These are phyloP conservation scores for Mactra quadrangularis DNA, from an alignment of 1,140 invertebrate genomes.

Conservation along the genomic window DNA sequence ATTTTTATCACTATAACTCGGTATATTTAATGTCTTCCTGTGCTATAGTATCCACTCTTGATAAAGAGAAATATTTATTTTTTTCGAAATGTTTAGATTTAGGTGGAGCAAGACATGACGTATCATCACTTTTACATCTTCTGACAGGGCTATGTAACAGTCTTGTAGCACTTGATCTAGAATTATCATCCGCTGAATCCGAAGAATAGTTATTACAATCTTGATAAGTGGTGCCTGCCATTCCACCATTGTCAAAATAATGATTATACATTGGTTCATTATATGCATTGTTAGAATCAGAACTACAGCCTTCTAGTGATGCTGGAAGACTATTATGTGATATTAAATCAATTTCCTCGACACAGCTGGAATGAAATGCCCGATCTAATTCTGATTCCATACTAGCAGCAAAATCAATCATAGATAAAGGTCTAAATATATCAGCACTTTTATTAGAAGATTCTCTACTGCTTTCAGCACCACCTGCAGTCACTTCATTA, in stretches of 20 bases:
- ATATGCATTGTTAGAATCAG: conserved; percentile 13
- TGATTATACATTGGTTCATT: conserved; percentile 45
- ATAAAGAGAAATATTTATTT: conserved; percentile 45
- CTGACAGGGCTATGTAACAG: conserved; percentile 31
- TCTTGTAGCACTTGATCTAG: not conserved
- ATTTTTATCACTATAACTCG: too few species aligned
- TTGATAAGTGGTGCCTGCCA: not conserved
- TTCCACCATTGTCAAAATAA: conserved; percentile 15
- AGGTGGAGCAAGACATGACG: not conserved
- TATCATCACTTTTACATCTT: conserved; percentile 43
- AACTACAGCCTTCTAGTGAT: conserved; percentile 15
- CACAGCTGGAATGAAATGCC: conserved; percentile 41
- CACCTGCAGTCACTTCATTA: not conserved
- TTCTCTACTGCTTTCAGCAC: not conserved
- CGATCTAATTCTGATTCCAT: conserved; percentile 58
- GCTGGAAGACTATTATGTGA: conserved; percentile 52
- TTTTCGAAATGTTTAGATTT: conserved; percentile 46
- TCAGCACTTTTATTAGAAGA: conserved; percentile 34
- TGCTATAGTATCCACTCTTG: conserved; percentile 32
- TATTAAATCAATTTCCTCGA: conserved; percentile 34
- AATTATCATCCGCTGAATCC: conserved; percentile 30
- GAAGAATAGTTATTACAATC: not conserved
- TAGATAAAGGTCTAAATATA: conserved; percentile 51
- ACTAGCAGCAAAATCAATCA: conserved; percentile 51
- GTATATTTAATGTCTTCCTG: conserved; percentile 23